Conservation (phyloP, 92 coral and sea anemone species). For the Heliopora coerulea region DNA sequence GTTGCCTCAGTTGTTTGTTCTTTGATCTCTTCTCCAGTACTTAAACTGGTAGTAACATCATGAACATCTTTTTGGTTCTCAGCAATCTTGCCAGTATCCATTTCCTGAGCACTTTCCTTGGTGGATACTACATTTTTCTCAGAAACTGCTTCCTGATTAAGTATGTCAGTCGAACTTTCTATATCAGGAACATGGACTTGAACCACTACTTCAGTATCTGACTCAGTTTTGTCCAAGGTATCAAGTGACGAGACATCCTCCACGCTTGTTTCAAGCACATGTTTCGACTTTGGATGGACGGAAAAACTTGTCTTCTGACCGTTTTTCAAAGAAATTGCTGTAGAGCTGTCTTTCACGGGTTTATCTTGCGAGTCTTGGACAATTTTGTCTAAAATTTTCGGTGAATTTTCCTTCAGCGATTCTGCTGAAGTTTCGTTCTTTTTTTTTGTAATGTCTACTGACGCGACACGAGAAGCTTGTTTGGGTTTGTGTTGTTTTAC, state of each 20-base stretch:
- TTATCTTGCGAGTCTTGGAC: not conserved
- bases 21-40: not conserved
- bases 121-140: not conserved
- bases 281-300: not conserved
- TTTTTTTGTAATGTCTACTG: conserved; percentile 1
- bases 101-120: not conserved
- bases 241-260: not conserved
- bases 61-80: not conserved
- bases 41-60: not conserved
- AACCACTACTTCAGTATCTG: conserved; percentile 28
- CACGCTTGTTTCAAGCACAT: not conserved
- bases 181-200: conserved; percentile 30
- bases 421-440: not conserved
- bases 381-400: not conserved
- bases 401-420: not conserved
- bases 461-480: not conserved
- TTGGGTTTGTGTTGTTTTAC: not conserved
- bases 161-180: not conserved
- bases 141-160: not conserved
- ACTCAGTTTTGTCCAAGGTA: conserved; percentile 1
- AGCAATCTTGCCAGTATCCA: not conserved
- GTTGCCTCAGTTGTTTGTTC: not conserved
- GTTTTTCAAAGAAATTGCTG: not conserved
- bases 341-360: not conserved
- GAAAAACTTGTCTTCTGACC: not conserved